Base-by-base conservation (phyloP, 2,113 vertebrate genomes). In the Chiloscyllium plagiosum region DNA sequence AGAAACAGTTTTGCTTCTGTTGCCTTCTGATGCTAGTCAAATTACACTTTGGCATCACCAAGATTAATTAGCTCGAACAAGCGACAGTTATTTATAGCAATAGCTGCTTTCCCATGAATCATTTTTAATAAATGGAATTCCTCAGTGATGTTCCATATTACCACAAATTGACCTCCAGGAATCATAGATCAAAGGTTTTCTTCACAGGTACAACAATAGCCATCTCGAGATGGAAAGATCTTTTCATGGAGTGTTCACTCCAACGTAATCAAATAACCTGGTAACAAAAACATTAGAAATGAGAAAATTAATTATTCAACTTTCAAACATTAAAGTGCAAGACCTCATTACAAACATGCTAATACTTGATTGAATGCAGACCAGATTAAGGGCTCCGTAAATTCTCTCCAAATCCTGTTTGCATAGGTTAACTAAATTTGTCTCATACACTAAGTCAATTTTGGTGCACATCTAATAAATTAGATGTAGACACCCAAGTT, bases 71-170 rank as follows among this genome's bases (percentile, higher is more conserved):
- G n/a, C 56, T 66, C 33, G 24, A n/a, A 94, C 33, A 68, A 37
- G 17, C 90, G 42, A 66, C 90, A 94, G n/a, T 93, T 93, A 65
- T 68, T 94, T 94, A 42, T 69, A 42, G 90, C 65, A 24, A n/a
- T 7, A 12, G 33, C 87, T 66, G n/a, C 20, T 68, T 68, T 94
- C 61, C 42, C 2, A 5, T 94, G 17, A 68, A 37, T 68, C 29
- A 42, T 6, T n/a, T 42, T 94, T 69, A 94, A 68, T n/a, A 65
- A 94, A 94, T 20, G 6, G 33, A 33, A 17, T 94, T 26, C 26
- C 87, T 94, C 65, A 68, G 56, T 93, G 90, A 93, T 68, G 50
- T n/a, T 93, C 50, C 61, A 93, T 37, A 68, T 93, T 65, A 93
- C 19, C 61, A 93, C 33, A 90, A 90, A 66, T 66, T 93, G 33